These are phyloP conservation scores for Ceraclea dissimilis DNA, from an alignment of 2,888 invertebrate genomes.

Conservation along the genomic window DNA sequence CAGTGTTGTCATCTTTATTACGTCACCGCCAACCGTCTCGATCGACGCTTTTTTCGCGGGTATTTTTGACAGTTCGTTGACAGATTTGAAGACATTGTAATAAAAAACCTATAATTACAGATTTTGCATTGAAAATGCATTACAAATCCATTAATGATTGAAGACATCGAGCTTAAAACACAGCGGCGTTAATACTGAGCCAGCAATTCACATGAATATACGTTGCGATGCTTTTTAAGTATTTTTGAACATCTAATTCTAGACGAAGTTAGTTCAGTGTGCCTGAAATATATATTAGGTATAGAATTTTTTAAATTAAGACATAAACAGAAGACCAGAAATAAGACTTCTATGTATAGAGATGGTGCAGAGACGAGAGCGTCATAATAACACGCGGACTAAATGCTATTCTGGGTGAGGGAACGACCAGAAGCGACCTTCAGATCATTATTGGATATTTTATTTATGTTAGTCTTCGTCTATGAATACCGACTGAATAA, in stretches of 20 bases:
- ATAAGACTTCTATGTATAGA: slow-evolving; percentile 45
- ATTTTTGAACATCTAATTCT: slow-evolving; percentile 46
- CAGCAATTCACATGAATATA: slow-evolving; percentile 23
- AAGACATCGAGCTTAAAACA: slow-evolving; percentile 25
- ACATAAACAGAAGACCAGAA: slow-evolving; percentile 43
- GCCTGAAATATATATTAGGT: slow-evolving; percentile 29
- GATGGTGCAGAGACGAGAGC: slow-evolving; percentile 7
- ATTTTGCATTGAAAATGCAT: too few relatives aligned
- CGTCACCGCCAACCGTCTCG: too few relatives aligned
- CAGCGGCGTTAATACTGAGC: slow-evolving; percentile 23
- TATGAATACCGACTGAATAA: too few relatives aligned
- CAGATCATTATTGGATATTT: too few relatives aligned
- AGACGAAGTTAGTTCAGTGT: slow-evolving; percentile 26
- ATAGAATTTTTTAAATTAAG: slow-evolving; percentile 39
- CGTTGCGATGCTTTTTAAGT: slow-evolving; percentile 43
- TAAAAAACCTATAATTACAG: too few relatives aligned
- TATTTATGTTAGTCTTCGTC: too few relatives aligned
- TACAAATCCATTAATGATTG: too few relatives aligned
- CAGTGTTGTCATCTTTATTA: too few relatives aligned
- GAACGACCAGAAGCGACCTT: neutral
- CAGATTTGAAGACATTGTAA: too few relatives aligned
- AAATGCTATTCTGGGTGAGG: neutral
- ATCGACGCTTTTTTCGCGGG: too few relatives aligned
- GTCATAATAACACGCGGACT: neutral
- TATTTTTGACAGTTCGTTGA: too few relatives aligned